phyloP scores from a whole-genome alignment of 2,113 vertebrate species.

The Chaetops frenatus region DNA sequence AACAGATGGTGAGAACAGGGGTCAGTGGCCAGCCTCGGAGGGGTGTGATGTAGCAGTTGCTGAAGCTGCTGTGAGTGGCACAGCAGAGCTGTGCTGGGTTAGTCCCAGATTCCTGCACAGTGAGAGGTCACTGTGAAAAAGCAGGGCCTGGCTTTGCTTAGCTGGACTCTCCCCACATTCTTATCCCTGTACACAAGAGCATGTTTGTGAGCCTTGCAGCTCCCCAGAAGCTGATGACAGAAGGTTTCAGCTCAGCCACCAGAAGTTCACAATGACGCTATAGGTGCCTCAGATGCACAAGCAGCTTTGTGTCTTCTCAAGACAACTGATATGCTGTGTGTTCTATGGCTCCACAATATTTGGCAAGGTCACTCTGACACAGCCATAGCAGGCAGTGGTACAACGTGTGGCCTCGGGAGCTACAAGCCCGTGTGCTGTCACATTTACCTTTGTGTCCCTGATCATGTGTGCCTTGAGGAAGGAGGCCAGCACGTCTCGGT shows the following conservation, averaged over 20 bases:
- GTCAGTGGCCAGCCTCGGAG: neutral
- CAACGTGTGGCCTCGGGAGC: neutral
- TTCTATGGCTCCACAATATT: neutral
- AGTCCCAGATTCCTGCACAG: neutral
- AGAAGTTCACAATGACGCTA: neutral
- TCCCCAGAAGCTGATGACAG: neutral
- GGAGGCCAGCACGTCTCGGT: slow-evolving; percentile 78
- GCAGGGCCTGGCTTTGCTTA: neutral
- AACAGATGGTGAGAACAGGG: neutral
- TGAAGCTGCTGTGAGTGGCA: neutral
- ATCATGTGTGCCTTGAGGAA: slow-evolving; percentile 86
- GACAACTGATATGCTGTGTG: neutral
- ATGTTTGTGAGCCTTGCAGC: neutral
- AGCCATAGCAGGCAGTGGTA: neutral
- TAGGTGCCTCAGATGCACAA: neutral
- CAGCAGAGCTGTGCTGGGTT: neutral
- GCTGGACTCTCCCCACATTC: neutral
- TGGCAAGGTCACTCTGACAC: neutral
- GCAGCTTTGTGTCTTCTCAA: neutral
- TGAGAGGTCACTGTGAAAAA: neutral
- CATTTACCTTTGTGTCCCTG: slow-evolving; percentile 72
- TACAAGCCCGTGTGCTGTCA: neutral
- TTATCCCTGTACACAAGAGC: neutral
- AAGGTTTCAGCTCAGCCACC: neutral
- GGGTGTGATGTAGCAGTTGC: rapidly evolving